Evolutionary conservation across 2,888 invertebrate species (phyloP).

Genomic region (Lacanobia oleracea): DNA sequence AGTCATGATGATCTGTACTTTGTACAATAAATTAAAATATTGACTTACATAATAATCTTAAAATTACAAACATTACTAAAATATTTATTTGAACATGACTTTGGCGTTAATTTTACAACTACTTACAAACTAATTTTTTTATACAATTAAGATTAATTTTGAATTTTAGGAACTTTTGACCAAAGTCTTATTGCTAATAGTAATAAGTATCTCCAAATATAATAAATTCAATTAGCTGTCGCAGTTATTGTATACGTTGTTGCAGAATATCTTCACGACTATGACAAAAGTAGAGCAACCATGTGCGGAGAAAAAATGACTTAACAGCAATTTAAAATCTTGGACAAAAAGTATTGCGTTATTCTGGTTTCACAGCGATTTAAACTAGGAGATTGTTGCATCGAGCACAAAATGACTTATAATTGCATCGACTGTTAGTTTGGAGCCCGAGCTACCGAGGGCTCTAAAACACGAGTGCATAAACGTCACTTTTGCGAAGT

Average conservation of each 20-base stretch:
- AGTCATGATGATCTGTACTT: slow-evolving; percentile 75
- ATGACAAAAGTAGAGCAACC: background rate
- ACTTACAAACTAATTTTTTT: slow-evolving; percentile 60
- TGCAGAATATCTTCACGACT: background rate
- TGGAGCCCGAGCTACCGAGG: too few relatives aligned
- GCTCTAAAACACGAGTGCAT: too few relatives aligned
- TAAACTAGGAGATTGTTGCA: too few relatives aligned
- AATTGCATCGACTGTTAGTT: too few relatives aligned
- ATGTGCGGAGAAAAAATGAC: background rate
- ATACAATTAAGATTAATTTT: slow-evolving; percentile 62
- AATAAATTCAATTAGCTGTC: background rate
- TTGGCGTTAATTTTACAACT: slow-evolving; percentile 71
- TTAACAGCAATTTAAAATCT: background rate
- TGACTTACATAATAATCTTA: slow-evolving; percentile 67
- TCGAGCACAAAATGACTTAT: too few relatives aligned
- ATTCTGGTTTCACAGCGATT: background rate
- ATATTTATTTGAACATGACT: slow-evolving; percentile 70
- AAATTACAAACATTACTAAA: slow-evolving; percentile 58
- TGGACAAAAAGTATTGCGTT: background rate
- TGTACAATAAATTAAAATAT: slow-evolving; percentile 85
- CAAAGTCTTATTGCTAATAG: slow-evolving; percentile 63
- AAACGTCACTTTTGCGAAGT: too few relatives aligned
- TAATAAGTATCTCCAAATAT: slow-evolving; percentile 1
- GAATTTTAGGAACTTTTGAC: slow-evolving; percentile 75
- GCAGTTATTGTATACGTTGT: too few relatives aligned